Evolutionary conservation across 2,113 vertebrate species (phyloP), one percentile per base, ranked within the genome.

Genomic region (Herpetotheres cachinnans): DNA sequence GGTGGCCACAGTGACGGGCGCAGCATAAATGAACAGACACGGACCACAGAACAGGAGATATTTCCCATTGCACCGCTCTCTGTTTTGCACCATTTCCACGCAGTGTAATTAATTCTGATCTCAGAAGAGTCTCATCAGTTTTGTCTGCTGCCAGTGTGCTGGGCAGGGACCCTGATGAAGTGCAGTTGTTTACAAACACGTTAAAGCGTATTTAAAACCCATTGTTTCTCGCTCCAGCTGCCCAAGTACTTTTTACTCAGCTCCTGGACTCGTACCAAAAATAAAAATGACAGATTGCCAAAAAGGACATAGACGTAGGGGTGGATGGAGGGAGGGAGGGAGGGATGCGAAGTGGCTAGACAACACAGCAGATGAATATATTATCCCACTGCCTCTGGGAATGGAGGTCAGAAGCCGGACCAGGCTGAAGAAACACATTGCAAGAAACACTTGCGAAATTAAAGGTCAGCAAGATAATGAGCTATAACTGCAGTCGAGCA

Each of bases 131-230:
- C 87, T 46, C 93, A 26, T 20, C 46, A 15, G 70, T 14, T 63
- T 14, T 26, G 69, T 1, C 72, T 59, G 62, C 82, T 82, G 67
- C 76, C 84, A 76, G 79, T 2, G 70, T 7, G 49, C 67, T 11
- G 86, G 86, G 80, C 80, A 77, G 71, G 83, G 72, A 46, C 90
- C 42, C 81, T 34, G 82, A 78, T 54, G 54, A 40, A 72, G 85
- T 6, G 76, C n/a, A 8, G 22, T 22, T 94, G 88, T 94, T 96
- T 93, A 78, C 94, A 95, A 97, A 95, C 97, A 96, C 16, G 2
- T 47, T 16, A 25, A 50, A 63, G 59, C 22, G 1, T 17, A 13
- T 94, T 92, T 49, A 21, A 29, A 62, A 32, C 34, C 81, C 73
- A 44, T 85, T 91, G 90, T 92, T 85, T 30, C 69, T 69, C 6